phyloP scores from a whole-genome alignment of 2,797 vertebrate genomes.

The Todus mexicanus region DNA sequence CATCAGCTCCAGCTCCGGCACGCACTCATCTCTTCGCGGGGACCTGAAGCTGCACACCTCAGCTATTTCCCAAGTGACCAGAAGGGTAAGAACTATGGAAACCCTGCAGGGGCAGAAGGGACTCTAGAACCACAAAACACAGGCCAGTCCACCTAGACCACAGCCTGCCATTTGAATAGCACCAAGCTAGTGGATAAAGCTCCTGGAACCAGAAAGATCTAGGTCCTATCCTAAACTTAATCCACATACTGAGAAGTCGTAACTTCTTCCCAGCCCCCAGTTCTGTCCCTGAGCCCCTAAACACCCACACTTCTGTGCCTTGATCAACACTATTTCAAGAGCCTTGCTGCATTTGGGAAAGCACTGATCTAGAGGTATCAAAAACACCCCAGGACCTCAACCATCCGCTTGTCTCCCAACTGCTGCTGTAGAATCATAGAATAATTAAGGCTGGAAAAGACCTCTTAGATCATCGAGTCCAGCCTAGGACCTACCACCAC shows the following conservation, averaged over 20 bases:
- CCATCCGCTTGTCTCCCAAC: neutral
- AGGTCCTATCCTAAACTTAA: neutral
- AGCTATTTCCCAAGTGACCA: neutral
- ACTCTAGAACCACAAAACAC: neutral
- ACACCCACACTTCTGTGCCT: neutral
- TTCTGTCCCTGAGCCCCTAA: neutral
- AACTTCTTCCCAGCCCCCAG: neutral
- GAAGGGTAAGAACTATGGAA: neutral
- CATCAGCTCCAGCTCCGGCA: neutral
- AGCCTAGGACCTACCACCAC: no score
- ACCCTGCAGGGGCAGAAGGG: neutral
- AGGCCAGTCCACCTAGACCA: neutral
- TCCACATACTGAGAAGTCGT: neutral
- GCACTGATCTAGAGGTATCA: neutral
- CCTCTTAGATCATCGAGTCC: no score
- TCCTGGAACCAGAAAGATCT: neutral
- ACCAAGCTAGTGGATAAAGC: neutral
- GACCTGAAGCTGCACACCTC: neutral
- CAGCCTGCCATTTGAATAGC: neutral
- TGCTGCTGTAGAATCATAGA: no score
- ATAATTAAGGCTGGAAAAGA: no score
- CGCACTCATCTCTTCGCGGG: fast-evolving
- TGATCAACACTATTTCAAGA: neutral
- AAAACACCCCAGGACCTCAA: neutral
- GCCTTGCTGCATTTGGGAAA: neutral